Evolutionary conservation across 2,113 vertebrate genomes (phyloP).

Genomic region (Eulemur rufifrons): DNA sequence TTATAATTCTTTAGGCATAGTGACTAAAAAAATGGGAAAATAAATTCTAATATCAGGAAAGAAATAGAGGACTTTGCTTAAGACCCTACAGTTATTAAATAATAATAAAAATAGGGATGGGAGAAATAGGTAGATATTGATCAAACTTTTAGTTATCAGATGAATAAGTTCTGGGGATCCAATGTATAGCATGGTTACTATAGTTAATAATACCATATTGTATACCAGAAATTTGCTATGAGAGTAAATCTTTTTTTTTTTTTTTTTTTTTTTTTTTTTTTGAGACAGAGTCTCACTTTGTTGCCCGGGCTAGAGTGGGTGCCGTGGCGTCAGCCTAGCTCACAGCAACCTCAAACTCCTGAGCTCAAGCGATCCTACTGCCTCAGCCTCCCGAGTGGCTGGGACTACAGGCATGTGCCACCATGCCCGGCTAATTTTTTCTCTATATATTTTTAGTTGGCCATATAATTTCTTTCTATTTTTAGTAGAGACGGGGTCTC

Average conservation of each 20-base stretch:
- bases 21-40: not conserved
- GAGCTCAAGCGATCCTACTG: no score
- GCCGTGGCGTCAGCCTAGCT: no score
- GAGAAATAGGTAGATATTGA: not conserved
- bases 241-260: not conserved
- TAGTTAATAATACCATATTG: not conserved
- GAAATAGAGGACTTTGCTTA: not conserved
- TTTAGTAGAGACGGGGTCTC: no score
- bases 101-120: not conserved
- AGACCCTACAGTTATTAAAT: not conserved
- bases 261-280: no score
- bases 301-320: no score
- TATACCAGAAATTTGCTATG: not conserved
- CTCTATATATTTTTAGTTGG: no score
- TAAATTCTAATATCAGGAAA: not conserved
- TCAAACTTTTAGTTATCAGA: not conserved
- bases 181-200: not conserved
- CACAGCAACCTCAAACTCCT: no score
- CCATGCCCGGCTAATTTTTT: no score
- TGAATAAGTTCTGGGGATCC: not conserved
- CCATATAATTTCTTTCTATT: no score
- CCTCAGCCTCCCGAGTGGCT: no score
- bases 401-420: no score
- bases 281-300: no score
- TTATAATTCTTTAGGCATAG: not conserved